Conservation (phyloP, 1,140 invertebrate species). For the Caenorhabditis brenneri region DNA sequence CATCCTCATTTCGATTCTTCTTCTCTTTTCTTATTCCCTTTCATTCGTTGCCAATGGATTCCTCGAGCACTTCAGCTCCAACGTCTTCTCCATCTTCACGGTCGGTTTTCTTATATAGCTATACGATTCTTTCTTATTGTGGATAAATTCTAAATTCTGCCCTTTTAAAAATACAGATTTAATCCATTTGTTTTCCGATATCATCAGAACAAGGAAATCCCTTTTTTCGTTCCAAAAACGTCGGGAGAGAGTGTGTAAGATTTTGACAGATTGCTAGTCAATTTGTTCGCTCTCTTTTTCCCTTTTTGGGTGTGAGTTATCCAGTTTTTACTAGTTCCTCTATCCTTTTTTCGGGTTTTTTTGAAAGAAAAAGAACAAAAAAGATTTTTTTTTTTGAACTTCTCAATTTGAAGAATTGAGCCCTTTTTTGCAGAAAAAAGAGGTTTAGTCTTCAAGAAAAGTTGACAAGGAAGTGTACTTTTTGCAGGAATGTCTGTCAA, state of each 20-base stretch:
- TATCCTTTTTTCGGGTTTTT: background rate
- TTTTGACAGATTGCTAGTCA: slow-evolving; percentile 33
- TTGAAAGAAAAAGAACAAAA: background rate
- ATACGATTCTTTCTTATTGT: background rate
- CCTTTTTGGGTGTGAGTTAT: background rate
- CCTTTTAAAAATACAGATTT: too few relatives aligned
- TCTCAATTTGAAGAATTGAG: slow-evolving; percentile 19
- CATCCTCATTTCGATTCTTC: background rate
- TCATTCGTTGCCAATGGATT: slow-evolving; percentile 27
- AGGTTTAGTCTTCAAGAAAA: too few relatives aligned
- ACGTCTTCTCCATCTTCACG: background rate
- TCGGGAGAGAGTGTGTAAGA: background rate
- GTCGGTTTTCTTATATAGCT: background rate
- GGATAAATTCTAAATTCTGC: too few relatives aligned
- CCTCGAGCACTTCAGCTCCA: background rate
- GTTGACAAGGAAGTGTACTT: background rate
- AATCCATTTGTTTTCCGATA: background rate
- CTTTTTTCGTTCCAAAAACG: background rate
- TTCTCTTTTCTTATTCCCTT: background rate
- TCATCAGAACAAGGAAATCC: background rate
- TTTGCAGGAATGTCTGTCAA: background rate
- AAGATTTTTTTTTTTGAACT: background rate
- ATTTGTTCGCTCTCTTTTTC: background rate
- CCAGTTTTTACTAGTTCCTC: background rate
- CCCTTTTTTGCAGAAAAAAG: background rate